Evolutionary conservation across 1,140 invertebrate species (phyloP), one percentile per base, ranked within the genome.

Genomic region (Venustaconcha ellipsiformis): DNA sequence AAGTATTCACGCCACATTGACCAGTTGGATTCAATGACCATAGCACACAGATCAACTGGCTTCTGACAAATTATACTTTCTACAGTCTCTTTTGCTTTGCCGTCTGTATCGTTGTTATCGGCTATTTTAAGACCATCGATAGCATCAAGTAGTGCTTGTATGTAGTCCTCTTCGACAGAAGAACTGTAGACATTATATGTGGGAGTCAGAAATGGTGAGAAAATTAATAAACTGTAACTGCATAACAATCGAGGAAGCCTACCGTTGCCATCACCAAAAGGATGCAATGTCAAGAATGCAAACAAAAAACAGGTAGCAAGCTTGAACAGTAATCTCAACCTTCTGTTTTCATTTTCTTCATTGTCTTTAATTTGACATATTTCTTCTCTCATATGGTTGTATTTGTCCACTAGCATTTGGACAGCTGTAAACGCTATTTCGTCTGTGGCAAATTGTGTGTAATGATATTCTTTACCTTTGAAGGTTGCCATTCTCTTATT

Each of bases 191-290:
- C 63, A 65, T 72, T 72, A 57, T 72, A 72, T 14, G 64, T 66
- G 1, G 63, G 70, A 14, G 70, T 72, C 18, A 65, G 5, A 57
- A 72, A 72, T 57, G 62, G 70, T 18, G 70, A 72, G 20, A 72
- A 65, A 20, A 20, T 56, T 11, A 56, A 2, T 4, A 72, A 23
- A 30, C 14, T 56, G 70, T 72, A 72, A 15, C 63, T 72, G 2
- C 37, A 14, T 26, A 72, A 30, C 26, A 30, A 30, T 30, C 26
- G 26, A 30, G 26, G 1, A 30, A 30, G 26, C 26, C 26, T 30
- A n/a, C 70, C 70, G 20, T 72, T 72, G 30, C 70, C 70, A 72
- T 72, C 70, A 57, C 14, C n/a, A 65, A 72, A 72, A n/a, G 70
- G 70, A 57, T 72, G 70, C n/a, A 72, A 30, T 5, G 1, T 14